Evolutionary conservation across 2,797 vertebrate species (phyloP).

Genomic region (Leptoclinus maculatus): DNA sequence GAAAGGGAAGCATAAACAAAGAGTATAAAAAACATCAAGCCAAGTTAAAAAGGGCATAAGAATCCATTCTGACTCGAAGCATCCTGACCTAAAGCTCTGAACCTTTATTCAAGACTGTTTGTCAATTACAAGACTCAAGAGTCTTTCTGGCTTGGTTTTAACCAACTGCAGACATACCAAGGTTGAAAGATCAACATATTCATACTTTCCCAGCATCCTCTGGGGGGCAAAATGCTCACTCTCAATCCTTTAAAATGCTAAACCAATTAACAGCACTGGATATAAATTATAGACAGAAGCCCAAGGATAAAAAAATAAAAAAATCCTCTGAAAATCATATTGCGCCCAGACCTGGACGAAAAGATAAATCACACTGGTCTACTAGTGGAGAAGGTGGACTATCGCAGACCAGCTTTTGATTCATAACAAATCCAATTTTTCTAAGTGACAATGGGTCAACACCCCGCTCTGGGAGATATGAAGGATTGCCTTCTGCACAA

Average conservation of each 20-base stretch:
- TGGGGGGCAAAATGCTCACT: conserved; percentile 28
- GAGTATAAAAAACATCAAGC: not conserved
- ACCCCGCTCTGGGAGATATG: conserved; percentile 4
- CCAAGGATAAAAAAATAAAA: conserved; percentile 29
- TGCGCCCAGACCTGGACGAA: conserved; percentile 19
- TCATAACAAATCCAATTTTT: conserved; percentile 29
- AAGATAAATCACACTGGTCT: conserved; percentile 61
- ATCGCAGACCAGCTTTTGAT: conserved; percentile 31
- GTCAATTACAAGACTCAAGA: not conserved
- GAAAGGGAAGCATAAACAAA: not conserved
- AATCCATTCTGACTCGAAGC: not conserved
- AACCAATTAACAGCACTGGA: conserved; percentile 41
- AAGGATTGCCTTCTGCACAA: not conserved
- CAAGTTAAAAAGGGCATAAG: not conserved
- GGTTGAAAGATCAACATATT: conserved; percentile 37
- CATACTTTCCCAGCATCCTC: conserved; percentile 10
- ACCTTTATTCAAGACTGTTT: not conserved
- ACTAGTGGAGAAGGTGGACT: conserved; percentile 17
- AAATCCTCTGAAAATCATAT: conserved; percentile 41
- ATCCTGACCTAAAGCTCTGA: not conserved
- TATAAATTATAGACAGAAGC: conserved; percentile 60
- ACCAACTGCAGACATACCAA: conserved; percentile 15
- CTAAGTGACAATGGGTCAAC: conserved; percentile 11
- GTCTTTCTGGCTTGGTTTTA: not conserved
- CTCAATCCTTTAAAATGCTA: too few relatives aligned